A percentile compares a stretch with the other conserved stretches of the same genome.
Evolutionary conservation across 2,113 vertebrate genomes (phyloP).

Genomic region (Hucho hucho): DNA sequence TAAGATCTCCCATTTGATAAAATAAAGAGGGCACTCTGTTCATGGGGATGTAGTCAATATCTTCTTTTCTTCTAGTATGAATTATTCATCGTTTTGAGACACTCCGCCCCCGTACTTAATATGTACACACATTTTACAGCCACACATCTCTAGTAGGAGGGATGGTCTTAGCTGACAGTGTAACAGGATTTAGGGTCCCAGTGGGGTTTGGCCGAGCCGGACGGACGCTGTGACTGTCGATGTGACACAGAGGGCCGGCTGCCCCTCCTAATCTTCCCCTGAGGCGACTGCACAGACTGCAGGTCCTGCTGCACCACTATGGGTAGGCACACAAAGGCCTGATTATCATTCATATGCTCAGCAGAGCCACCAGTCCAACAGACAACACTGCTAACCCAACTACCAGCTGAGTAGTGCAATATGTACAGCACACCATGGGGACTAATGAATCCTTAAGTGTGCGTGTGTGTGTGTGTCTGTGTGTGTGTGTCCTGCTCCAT

Average conservation of each 20-base stretch:
- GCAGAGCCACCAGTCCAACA: conserved; percentile 72
- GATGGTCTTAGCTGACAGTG: conserved; percentile 78
- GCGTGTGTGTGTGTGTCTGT: conserved; percentile 15
- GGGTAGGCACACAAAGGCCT: conserved; percentile 67
- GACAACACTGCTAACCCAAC: conserved; percentile 62
- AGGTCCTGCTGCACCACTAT: conserved; percentile 69
- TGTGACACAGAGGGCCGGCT: conserved; percentile 70
- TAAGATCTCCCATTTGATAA: conserved; percentile 74
- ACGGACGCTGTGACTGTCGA: conserved; percentile 75
- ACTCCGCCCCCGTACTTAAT: conserved; percentile 72
- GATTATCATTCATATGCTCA: conserved; percentile 79
- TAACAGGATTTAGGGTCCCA: conserved; percentile 82
- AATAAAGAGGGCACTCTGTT: conserved; percentile 78
- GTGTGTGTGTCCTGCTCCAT: neutral
- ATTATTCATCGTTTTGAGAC: conserved; percentile 79
- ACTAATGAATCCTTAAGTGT: conserved; percentile 73
- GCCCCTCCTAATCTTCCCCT: conserved; percentile 75
- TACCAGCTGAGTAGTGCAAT: conserved; percentile 71
- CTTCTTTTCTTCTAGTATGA: conserved; percentile 76
- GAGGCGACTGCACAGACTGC: conserved; percentile 72
- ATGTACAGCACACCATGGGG: conserved; percentile 68
- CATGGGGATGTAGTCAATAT: conserved; percentile 83
- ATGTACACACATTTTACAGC: conserved; percentile 75
- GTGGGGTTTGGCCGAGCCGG: conserved; percentile 70
- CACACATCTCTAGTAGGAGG: conserved; percentile 75